Percentiles rank a stretch among this genome's conserved stretches.
Conservation (phyloP, 2,888 invertebrate species). For the Acrobasis repandana region DNA sequence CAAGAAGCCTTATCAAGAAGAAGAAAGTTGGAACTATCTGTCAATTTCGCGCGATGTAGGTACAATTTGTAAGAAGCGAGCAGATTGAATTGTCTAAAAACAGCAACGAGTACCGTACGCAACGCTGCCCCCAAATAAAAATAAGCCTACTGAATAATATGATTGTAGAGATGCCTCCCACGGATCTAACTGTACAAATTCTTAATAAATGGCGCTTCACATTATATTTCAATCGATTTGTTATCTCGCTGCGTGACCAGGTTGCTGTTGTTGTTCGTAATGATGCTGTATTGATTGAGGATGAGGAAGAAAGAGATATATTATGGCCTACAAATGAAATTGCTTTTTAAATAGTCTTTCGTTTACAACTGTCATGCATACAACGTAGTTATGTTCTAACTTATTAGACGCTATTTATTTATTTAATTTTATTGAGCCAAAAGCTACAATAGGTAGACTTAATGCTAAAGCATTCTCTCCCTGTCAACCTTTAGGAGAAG, state of each 20-base stretch:
- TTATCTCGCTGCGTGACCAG: slow-evolving; percentile 10
- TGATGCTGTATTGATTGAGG: slow-evolving; percentile 1
- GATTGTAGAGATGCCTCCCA: slow-evolving; percentile 1
- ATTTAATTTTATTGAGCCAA: too few species aligned
- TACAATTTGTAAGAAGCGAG: not conserved
- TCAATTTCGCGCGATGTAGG: not conserved
- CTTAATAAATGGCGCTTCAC: slow-evolving; percentile 16
- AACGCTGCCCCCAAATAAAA: not conserved
- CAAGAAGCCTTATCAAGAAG: too few species aligned
- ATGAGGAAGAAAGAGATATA: not conserved
- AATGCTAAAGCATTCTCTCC: too few species aligned
- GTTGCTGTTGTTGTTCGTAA: slow-evolving; percentile 3
- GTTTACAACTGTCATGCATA: too few species aligned
- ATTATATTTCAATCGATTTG: slow-evolving; percentile 14
- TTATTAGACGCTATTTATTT: too few species aligned
- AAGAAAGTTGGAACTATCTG: too few species aligned
- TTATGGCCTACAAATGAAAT: not conserved
- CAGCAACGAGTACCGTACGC: not conserved
- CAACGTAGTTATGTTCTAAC: too few species aligned
- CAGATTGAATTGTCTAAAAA: not conserved
- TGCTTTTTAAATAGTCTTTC: too few species aligned
- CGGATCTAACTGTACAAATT: slow-evolving; percentile 13
- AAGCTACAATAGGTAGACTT: too few species aligned
- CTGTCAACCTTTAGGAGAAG: too few species aligned
- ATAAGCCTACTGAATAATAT: slow-evolving; percentile 3